Conservation (phyloP, 1,140 invertebrate species). For the Dendroctonus ponderosae region DNA sequence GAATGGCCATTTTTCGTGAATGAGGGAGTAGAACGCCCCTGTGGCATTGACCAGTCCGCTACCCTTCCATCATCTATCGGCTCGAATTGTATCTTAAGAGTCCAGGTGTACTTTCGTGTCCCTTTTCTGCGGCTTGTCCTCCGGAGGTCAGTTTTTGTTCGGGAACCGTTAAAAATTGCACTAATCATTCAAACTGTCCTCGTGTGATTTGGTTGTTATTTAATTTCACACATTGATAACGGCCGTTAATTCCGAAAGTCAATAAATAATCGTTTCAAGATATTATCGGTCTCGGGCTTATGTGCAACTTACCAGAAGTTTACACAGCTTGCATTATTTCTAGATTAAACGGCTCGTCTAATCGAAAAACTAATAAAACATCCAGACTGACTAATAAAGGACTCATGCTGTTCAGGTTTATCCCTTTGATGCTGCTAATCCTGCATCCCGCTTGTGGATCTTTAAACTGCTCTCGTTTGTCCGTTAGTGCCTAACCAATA, state of each 20-base stretch:
- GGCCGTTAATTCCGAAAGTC: constrained; percentile 15
- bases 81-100: neutral
- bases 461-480: no score
- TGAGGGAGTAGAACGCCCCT: neutral
- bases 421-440: no score
- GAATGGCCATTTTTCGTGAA: constrained; percentile 25
- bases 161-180: neutral
- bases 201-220: constrained; percentile 27
- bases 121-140: neutral
- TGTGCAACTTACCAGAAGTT: constrained; percentile 15
- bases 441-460: no score
- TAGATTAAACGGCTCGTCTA: constrained; percentile 6
- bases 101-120: neutral
- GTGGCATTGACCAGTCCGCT: constrained; percentile 1
- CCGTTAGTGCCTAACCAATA: no score
- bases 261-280: constrained; percentile 7
- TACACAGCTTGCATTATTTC: constrained; percentile 29
- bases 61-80: constrained; percentile 1
- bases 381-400: no score
- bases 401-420: no score
- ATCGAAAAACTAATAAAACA: no score
- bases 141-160: no score
- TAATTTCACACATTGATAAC: constrained; percentile 31
- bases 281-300: constrained; percentile 6
- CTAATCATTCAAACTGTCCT: neutral